Conservation (phyloP, 2,888 invertebrate species). For the Patella pellucida region DNA sequence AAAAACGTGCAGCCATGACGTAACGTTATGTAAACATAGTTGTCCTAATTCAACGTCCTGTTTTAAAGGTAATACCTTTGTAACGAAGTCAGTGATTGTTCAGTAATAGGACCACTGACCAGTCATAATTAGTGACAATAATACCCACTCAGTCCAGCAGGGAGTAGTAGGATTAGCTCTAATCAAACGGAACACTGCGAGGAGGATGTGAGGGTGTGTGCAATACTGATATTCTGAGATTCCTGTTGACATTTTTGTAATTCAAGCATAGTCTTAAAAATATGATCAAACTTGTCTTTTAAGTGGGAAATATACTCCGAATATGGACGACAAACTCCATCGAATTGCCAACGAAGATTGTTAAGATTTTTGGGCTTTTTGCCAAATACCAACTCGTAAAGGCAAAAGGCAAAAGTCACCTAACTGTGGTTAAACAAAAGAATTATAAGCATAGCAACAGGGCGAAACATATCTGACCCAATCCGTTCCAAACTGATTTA, state of each 20-base stretch:
- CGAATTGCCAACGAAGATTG: background rate
- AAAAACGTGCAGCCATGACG: too few relatives aligned
- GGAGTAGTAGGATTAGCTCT: too few relatives aligned
- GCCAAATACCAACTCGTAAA: background rate
- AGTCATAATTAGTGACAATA: too few relatives aligned
- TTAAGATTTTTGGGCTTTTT: background rate
- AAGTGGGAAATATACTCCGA: background rate
- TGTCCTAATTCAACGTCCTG: too few relatives aligned
- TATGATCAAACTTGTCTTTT: background rate
- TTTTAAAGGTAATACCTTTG: too few relatives aligned
- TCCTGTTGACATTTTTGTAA: background rate
- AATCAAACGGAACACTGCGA: too few relatives aligned
- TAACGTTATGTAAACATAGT: too few relatives aligned
- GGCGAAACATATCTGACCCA: background rate
- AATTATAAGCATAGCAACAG: conserved; percentile 1
- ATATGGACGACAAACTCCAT: background rate
- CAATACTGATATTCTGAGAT: conserved; percentile 8
- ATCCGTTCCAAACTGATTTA: background rate
- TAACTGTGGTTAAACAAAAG: background rate
- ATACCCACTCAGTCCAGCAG: too few relatives aligned
- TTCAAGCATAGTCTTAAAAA: background rate
- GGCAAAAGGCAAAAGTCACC: background rate
- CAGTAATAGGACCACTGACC: too few relatives aligned
- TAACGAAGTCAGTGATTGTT: too few relatives aligned
- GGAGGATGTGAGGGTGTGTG: too few relatives aligned